These are phyloP conservation scores for Xylota sylvarum DNA, from an alignment of 2,888 invertebrate species.

Conservation along the genomic window DNA sequence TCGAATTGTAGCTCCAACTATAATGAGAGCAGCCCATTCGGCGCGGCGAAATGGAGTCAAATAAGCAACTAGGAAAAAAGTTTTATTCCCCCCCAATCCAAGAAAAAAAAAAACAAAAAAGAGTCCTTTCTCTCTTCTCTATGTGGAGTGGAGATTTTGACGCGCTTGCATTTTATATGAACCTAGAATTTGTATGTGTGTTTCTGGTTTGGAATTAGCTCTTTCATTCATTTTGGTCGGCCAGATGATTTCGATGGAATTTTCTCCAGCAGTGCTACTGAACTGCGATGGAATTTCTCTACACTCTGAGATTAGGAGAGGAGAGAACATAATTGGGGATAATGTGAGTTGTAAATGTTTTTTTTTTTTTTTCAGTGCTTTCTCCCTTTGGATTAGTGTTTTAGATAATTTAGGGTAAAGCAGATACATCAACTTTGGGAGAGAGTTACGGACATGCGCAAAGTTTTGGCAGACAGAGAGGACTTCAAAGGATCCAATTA, in stretches of 20 bases:
- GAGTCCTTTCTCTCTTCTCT: slow-evolving; percentile 69
- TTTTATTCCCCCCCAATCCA: slow-evolving; percentile 48
- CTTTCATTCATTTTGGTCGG: slow-evolving; percentile 46
- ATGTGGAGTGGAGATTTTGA: slow-evolving; percentile 71
- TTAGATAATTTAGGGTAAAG: slow-evolving; percentile 17
- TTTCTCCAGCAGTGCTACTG: slow-evolving; percentile 50
- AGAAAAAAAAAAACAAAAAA: slow-evolving; percentile 29
- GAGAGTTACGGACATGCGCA: slow-evolving; percentile 53
- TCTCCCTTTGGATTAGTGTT: slow-evolving; percentile 2
- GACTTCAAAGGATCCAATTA: slow-evolving; percentile 58
- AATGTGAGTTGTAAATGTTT: slow-evolving; percentile 11
- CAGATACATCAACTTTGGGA: slow-evolving; percentile 8
- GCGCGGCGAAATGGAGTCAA: slow-evolving; percentile 75
- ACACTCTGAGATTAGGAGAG: slow-evolving; percentile 24
- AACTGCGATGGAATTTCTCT: slow-evolving; percentile 48
- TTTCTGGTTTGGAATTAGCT: slow-evolving; percentile 12
- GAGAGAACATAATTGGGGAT: slow-evolving; percentile 6
- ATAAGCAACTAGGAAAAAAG: slow-evolving; percentile 52
- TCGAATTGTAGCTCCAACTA: slow-evolving; percentile 77
- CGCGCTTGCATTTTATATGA: slow-evolving; percentile 54
- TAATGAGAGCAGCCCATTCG: slow-evolving; percentile 72
- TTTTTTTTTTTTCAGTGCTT: not conserved
- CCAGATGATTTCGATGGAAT: slow-evolving; percentile 32
- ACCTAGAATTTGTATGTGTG: slow-evolving; percentile 3
- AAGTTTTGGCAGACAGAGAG: slow-evolving; percentile 14